Evolutionary conservation across 1,140 invertebrate genomes (phyloP), one percentile per base, ranked within the genome.

Genomic region (Schlechtendalia chinensis): DNA sequence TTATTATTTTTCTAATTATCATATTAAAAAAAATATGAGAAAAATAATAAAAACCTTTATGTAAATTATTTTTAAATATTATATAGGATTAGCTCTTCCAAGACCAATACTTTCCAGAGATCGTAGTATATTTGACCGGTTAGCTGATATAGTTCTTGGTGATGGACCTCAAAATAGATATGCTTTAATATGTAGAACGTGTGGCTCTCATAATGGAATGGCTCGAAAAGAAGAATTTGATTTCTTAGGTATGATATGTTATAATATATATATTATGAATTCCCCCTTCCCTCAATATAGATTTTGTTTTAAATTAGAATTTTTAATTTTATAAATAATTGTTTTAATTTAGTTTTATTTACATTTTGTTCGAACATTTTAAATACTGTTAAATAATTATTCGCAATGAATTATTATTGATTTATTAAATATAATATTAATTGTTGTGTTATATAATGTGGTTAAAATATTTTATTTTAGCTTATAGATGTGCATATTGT

Each of bases 191-290:
- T 99, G 98, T 87, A 89, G 89, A 47, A 89, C 93, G 81, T 99
- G 98, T 86, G 89, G 89, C 81, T 91, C 91, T 16, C 97, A 99
- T 85, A 99, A 99, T 88, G 97, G 98, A 82, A 98, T 99, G 96
- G 94, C 96, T 22, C 88, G 98, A 10, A 91, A 92, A 84, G 97
- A 99, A 86, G 98, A 99, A 85, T 99, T 97, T 88, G 96, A 97
- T 85, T 98, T 93, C 87, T 89, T 96, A 81, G 90, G 92, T 92
- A 87, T 88, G 86, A 22, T 39, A 22, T 67, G 14, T 12, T 24
- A 22, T 12, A 22, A 4, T 45, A 19, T 27, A 74, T 71, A 58
- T 24, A 59, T 27, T 27, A 12, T 59, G 24, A 39, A 39, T n/a
- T n/a, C n/a, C n/a, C n/a, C n/a, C n/a, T n/a, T n/a, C n/a, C n/a